Conservation (phyloP, 2,113 vertebrate species). For the Xiphorhynchus elegans region DNA sequence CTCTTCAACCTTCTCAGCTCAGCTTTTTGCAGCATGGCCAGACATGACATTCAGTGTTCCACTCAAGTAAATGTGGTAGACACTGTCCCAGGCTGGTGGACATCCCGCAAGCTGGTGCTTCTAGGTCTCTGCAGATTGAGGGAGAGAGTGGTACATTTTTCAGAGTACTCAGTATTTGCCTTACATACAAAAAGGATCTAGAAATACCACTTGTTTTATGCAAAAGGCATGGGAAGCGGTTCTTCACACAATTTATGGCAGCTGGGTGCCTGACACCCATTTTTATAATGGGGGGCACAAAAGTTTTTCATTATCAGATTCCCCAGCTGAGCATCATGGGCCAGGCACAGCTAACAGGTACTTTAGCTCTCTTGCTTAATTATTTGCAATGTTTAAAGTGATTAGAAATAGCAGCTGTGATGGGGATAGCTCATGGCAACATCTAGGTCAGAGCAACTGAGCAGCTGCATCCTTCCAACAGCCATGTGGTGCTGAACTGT, state of each 20-base stretch:
- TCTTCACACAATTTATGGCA: not conserved
- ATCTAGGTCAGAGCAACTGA: not conserved
- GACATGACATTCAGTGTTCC: not conserved
- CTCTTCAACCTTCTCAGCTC: not conserved
- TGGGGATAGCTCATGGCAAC: not conserved
- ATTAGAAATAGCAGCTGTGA: not conserved
- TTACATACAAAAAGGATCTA: not conserved
- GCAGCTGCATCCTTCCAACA: not conserved
- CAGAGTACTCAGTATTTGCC: not conserved
- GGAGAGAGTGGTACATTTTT: accelerated
- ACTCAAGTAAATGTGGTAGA: not conserved
- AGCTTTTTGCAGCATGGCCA: not conserved
- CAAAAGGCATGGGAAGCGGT: not conserved
- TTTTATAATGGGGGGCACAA: not conserved
- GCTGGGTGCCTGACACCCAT: not conserved
- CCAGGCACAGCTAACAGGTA: not conserved
- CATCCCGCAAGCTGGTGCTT: not conserved
- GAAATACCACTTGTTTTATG: not conserved
- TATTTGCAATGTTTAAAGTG: not conserved
- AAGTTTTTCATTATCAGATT: not conserved
- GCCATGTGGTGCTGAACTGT: not conserved
- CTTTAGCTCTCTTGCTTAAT: not conserved
- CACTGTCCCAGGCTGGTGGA: not conserved
- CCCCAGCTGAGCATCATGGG: not conserved
- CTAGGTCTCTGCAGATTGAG: not conserved